Evolutionary conservation across 1,140 invertebrate genomes (phyloP).

Genomic region (Acromyrmex charruanus): DNA sequence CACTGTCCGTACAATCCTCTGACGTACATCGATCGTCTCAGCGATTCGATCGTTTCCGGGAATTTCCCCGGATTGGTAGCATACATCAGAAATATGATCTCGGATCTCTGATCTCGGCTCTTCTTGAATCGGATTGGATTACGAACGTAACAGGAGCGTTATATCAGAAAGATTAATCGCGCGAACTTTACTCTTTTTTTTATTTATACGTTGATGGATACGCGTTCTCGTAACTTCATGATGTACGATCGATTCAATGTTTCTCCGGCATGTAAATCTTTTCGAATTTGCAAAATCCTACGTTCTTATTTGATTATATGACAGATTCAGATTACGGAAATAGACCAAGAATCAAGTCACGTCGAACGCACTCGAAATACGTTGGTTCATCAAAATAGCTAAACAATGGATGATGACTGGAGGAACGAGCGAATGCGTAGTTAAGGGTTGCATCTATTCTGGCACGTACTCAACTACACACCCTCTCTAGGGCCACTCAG

Average conservation of each 20-base stretch:
- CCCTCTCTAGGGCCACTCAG: conserved; percentile 62
- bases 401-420: conserved; percentile 75
- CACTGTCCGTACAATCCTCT: neutral
- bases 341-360: conserved; percentile 22
- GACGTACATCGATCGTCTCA: conserved; percentile 21
- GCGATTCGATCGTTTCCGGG: conserved; percentile 16
- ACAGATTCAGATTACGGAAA: neutral
- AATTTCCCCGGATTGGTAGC: neutral
- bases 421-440: conserved; percentile 45
- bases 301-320: neutral
- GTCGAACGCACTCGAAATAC: conserved; percentile 75
- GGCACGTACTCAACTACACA: conserved; percentile 65
- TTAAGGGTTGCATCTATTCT: conserved; percentile 43
- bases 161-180: conserved; percentile 22
- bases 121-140: conserved; percentile 15
- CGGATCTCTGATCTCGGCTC: neutral
- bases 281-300: neutral
- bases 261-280: neutral
- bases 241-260: neutral
- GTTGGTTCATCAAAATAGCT: conserved; percentile 80
- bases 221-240: neutral
- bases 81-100: conserved; percentile 26
- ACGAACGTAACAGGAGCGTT: conserved; percentile 24
- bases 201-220: neutral
- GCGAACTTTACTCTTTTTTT: neutral